Evolutionary conservation across 2,113 vertebrate genomes (phyloP).

Genomic region (Halcyon malimbica): DNA sequence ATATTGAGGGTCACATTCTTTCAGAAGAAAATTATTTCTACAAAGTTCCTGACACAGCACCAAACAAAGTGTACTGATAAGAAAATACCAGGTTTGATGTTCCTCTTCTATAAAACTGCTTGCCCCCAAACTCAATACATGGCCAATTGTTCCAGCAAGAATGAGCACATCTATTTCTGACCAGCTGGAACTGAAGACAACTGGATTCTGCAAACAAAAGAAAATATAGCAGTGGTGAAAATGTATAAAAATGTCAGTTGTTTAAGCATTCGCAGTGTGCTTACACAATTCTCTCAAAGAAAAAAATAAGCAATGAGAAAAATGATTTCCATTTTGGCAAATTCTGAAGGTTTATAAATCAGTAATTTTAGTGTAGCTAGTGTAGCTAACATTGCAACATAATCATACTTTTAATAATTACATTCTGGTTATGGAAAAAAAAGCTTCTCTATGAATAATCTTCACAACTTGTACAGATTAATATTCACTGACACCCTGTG

Average conservation of each 20-base stretch:
- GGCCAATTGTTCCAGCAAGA: slow-evolving; percentile 85
- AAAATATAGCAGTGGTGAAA: not conserved
- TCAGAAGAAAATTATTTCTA: slow-evolving; percentile 80
- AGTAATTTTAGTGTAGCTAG: not conserved
- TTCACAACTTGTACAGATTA: not conserved
- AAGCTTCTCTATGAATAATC: not conserved
- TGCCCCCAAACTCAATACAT: slow-evolving; percentile 88
- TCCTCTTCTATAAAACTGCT: slow-evolving; percentile 98
- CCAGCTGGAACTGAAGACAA: slow-evolving; percentile 66
- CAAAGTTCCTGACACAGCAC: slow-evolving; percentile 87
- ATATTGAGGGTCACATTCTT: not conserved
- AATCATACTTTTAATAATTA: not conserved
- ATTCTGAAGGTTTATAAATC: not conserved
- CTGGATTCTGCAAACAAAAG: slow-evolving; percentile 51
- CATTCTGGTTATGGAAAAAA: not conserved
- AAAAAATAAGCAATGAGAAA: not conserved
- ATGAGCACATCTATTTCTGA: slow-evolving; percentile 88
- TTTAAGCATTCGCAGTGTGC: not conserved
- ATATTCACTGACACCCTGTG: not conserved
- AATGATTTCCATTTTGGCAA: not conserved
- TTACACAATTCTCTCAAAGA: not conserved
- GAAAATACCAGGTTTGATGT: slow-evolving; percentile 98
- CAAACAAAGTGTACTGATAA: slow-evolving; percentile 90
- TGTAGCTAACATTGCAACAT: not conserved
- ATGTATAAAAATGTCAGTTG: not conserved